Evolutionary conservation across 2,113 vertebrate genomes (phyloP), one percentile per base, ranked within the genome.

Genomic region (Acrocephalus arundinaceus): DNA sequence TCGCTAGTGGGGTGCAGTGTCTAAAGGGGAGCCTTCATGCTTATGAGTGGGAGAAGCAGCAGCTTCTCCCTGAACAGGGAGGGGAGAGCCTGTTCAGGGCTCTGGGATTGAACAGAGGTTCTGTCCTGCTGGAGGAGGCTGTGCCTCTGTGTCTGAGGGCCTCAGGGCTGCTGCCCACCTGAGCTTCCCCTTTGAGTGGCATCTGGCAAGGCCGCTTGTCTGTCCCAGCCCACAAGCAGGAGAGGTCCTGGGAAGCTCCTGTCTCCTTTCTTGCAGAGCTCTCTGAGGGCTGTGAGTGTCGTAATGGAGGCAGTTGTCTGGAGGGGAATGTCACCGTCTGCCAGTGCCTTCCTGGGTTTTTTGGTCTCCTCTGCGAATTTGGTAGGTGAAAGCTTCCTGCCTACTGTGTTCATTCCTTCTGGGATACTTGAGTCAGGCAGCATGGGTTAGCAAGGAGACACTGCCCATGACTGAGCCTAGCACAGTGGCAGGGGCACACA

Each of bases 281-380:
- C 54, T 92, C 96, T 11, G 98, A 98, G 21, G 97, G 98, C 95
- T 99, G 99, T 7, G 98, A 97, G 25, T 99, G 99, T 97, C 98
- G 98, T 82, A 99, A 99, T 0, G 99, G 99, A 16, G 99, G 99
- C 37, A 97, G 97, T 30, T 99, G 99, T 94, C 97, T 98, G 83
- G 98, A 98, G 84, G 92, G 97, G 71, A 99, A 99, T 4, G 85
- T 97, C 91, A 99, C 98, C 22, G 35, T 97, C 71, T 99, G 99
- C 97, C 98, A 99, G 75, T 99, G 99, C 85, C 98, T 98, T 7
- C 97, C 98, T 2, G 99, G 99, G 52, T 99, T 98, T 98, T 99
- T 99, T 17, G 99, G 99, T 79, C 97, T 98, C 72, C 98, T 98
- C 93, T 99, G 99, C 97, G 99, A 99, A 97, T 98, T 99, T 2